Base-by-base conservation (phyloP, 2,888 invertebrate genomes). In the Heliconius sara region DNA sequence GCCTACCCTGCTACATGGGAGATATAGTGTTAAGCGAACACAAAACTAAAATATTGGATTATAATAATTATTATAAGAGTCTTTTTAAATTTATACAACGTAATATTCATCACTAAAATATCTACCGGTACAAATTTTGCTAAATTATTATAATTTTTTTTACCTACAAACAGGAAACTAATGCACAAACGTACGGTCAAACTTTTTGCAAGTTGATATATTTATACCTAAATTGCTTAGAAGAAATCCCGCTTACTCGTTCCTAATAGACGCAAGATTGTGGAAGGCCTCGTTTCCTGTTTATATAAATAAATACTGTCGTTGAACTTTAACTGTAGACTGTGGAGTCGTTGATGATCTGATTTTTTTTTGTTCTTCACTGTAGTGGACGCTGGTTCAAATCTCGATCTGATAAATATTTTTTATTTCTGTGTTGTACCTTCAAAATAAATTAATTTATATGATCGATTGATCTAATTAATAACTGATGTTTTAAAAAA, bases 251-350 rank as follows among this genome's bases (percentile, higher is more conserved):
- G 47, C 65, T 13, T 43, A n/a, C 39, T 30, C 27, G 43, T 34
- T 27, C 60, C 74, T 79, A 79, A 75, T 75, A 47, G 78, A 75
- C 43, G 65, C 43, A 27, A 66, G 65, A 75, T 75, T 66, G 75
- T 78, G 39, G 66, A 73, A 72, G 71, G 67, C 52, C 67, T 60
- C 19, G 80, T 81, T 83, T 82, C 84, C 84, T 83, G 84, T 79
- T 75, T 76, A 75, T 75, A 79, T 77, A 79, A 76, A 79, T 81
- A 77, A 77, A 79, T 77, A 82, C 71, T 78, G 80, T 79, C 82
- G 72, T 79, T 82, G 81, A 80, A 82, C 82, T 72, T 68, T 3
- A 27, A 71, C 22, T n/a, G 7, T 60, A n/a, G 16, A 7, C 66
- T 60, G 65, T 82, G 75, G 84, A 84, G 81, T n/a, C 27, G 80